Evolutionary conservation across 2,113 vertebrate genomes (phyloP).

Genomic region (Brachirus orientalis): DNA sequence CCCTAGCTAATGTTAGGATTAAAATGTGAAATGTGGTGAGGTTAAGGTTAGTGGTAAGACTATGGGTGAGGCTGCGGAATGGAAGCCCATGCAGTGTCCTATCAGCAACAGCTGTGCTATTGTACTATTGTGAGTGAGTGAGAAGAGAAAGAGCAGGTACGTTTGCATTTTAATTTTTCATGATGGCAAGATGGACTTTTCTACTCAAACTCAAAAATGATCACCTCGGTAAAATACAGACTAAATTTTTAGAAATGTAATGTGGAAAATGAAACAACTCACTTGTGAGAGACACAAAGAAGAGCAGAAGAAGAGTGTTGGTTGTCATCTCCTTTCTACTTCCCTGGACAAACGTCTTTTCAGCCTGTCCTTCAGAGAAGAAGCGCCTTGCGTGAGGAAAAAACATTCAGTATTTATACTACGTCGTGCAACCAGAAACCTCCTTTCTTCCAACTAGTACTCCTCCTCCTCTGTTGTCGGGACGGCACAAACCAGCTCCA

Average conservation of each 20-base stretch:
- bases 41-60: no score
- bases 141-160: not conserved
- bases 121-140: not conserved
- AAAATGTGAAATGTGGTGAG: no score
- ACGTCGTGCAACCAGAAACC: not conserved
- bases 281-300: slow-evolving; percentile 59
- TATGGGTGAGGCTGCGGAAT: no score
- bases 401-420: no score
- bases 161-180: not conserved
- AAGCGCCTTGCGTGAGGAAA: not conserved
- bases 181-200: not conserved
- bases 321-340: slow-evolving; percentile 43
- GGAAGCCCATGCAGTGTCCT: no score
- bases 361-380: not conserved
- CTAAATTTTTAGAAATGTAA: not conserved
- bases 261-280: slow-evolving; percentile 15
- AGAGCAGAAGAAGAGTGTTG: slow-evolving; percentile 46
- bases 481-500: slow-evolving; percentile 2
- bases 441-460: not conserved
- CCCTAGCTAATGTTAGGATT: no score
- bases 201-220: no score
- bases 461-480: not conserved
- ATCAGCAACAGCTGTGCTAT: not conserved
- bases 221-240: no score
- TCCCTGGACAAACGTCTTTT: slow-evolving; percentile 14